Evolutionary conservation across 1,140 invertebrate species (phyloP), one percentile per base, ranked within the genome.

Genomic region (Neodiprion pinetum): DNA sequence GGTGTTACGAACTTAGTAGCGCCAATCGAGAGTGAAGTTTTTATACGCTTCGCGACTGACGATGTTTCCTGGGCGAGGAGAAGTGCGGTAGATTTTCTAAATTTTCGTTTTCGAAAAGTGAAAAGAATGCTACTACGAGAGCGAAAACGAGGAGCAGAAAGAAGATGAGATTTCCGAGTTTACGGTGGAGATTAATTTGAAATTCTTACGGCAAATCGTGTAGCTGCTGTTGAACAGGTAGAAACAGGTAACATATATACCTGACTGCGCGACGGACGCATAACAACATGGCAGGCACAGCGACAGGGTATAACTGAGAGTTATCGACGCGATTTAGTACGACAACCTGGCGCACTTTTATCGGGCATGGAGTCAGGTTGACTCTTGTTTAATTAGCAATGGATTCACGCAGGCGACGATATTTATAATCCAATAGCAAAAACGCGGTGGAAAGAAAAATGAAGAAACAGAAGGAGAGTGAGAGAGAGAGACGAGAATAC

Each of bases 401-500:
- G 28, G 21, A 69, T 28, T 69, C 47, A 28, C 50, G 48, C 49
- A 14, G 12, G 2, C 28, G 28, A 48, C 48, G 0, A 47, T 50
- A 21, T 71, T 71, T 71, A 48, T 28, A 47, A 50, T 48, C 23
- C 48, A 40, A 21, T 48, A 21, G 9, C 10, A 72, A 47, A 61
- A 47, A 47, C 12, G 11, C 53, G 21, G 17, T 48, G 17, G 65
- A 61, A 71, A 48, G 61, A 66, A 71, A 48, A 75, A 40, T 68
- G n/a, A 71, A 48, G 53, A 40, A 71, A 17, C 70, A 5, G 49
- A 74, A n/a, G 11, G 61, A 69, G 72, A 73, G 72, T 71, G 73
- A 74, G 50, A 72, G 21, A 70, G 67, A 70, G 70, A 72, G 70
- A 77, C n/a, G 48, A 66, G 48, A 67, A 67, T 67, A 77, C 53